Evolutionary conservation across 2,888 invertebrate genomes (phyloP), one percentile per base, ranked within the genome.

Genomic region (Tubulanus polymorphus): DNA sequence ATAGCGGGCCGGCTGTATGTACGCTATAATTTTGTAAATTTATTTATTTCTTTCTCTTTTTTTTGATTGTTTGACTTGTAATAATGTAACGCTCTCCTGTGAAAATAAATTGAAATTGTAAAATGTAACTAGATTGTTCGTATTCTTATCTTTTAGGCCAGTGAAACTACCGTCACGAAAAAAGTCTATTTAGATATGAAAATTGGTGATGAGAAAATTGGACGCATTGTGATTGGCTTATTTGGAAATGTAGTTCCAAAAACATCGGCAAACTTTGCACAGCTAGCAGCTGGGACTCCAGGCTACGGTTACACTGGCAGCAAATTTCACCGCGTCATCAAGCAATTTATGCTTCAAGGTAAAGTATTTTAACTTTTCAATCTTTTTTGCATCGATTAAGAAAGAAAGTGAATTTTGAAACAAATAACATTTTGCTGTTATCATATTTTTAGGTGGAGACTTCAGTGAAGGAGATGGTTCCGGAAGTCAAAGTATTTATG

Each of bases 301-400:
- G 80, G 80, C 2, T 78, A 66, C 65, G 81, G 81, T 25, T 95
- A 92, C 75, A 85, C 86, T 63, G 90, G 89, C 15, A 85, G 88
- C 2, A 84, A 81, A 63, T 91, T 95, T 78, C 91, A 91, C 80
- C 84, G 93, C 18, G 87, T 94, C 55, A 88, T 95, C 64, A 87
- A 88, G 75, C 85, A 90, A 64, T 93, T 94, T 77, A 90, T 94
- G 87, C 87, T 95, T 68, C 93, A 94, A 85, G 93, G 91, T 90
- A 60, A 30, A 52, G 26, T 47, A 25, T 45, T 15, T 8, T 12
- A 35, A 35, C 12, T 35, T 35, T 35, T 35, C 12, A 15, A n/a
- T n/a, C 12, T 35, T n/a, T n/a, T 15, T 35, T n/a, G 35, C 12
- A 12, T 12, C 12, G 12, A 35, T 35, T n/a, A n/a, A 35, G 12